phyloP scores from a whole-genome alignment of 2,113 vertebrate species.

The Sialia sialis region DNA sequence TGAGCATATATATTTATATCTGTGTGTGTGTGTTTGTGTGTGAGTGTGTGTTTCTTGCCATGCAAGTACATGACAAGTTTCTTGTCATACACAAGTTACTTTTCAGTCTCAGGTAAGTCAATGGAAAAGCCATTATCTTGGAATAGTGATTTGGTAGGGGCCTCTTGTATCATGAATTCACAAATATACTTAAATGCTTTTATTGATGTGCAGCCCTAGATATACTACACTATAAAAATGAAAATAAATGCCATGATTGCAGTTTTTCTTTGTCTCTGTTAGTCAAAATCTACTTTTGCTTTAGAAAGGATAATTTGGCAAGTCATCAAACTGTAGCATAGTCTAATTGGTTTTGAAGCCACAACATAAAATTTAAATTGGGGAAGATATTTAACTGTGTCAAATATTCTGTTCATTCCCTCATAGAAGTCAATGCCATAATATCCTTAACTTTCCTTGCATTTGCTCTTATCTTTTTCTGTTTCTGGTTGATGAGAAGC shows the following conservation, averaged over 20 bases:
- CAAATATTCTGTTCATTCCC: neutral
- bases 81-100: neutral
- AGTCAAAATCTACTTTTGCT: constrained; percentile 30
- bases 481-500: neutral
- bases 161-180: neutral
- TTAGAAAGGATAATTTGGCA: neutral
- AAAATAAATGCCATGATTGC: neutral
- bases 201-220: neutral
- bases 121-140: neutral
- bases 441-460: neutral
- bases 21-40: neutral
- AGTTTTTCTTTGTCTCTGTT: neutral
- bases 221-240: neutral
- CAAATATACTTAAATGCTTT: neutral
- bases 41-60: neutral
- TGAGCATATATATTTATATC: neutral
- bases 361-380: constrained; percentile 1
- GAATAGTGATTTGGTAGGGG: neutral
- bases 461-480: neutral
- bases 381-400: neutral
- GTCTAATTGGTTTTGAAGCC: constrained; percentile 37
- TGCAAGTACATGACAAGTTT: too few species aligned
- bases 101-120: neutral
- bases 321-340: neutral
- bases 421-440: neutral